Base-by-base conservation (phyloP, 1,140 invertebrate species). In the Helicorthomorpha holstii region DNA sequence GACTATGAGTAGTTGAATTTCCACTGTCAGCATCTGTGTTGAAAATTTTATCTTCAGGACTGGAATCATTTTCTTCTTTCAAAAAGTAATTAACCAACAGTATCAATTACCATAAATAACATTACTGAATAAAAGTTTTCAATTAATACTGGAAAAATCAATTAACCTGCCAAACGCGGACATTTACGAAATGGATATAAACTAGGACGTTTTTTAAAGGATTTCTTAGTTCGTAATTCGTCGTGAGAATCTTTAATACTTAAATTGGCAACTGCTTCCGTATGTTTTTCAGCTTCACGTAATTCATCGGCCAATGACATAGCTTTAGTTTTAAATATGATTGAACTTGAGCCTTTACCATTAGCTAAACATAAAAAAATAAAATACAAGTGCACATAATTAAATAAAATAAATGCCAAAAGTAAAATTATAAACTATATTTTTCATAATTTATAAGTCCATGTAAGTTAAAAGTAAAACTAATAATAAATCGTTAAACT, bases 1-100 rank as follows among this genome's bases (percentile, higher is more conserved):
- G 86, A 0, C 85, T 89, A 65, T 90, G 85, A 24, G 84, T 83
- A 1, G 85, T 88, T 48, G 85, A 89, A 66, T 90, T 82, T 4
- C 86, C 87, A 56, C 85, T 90, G 60, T 91, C 87, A 14, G 81
- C 77, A 65, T 82, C 80, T 1, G 76, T 64, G 58, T 81, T 81
- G 58, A 85, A 71, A 2, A 56, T 72, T 59, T 88, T 84, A n/a
- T 82, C 85, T 58, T 87, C 85, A 14, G 83, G 83, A 49, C 83
- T 85, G 29, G 79, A 81, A 58, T 86, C 83, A 62, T 83, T 82
- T n/a, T 52, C 51, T 52, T 7, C n/a, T n/a, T n/a, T n/a, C n/a
- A n/a, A n/a, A n/a, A n/a, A n/a, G n/a, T n/a, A n/a, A n/a, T n/a
- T n/a, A n/a, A n/a, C n/a, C n/a, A n/a, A n/a, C n/a, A n/a, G n/a